Evolutionary conservation across 2,113 vertebrate species (phyloP), one percentile per base, ranked within the genome.

Genomic region (Bucco capensis): DNA sequence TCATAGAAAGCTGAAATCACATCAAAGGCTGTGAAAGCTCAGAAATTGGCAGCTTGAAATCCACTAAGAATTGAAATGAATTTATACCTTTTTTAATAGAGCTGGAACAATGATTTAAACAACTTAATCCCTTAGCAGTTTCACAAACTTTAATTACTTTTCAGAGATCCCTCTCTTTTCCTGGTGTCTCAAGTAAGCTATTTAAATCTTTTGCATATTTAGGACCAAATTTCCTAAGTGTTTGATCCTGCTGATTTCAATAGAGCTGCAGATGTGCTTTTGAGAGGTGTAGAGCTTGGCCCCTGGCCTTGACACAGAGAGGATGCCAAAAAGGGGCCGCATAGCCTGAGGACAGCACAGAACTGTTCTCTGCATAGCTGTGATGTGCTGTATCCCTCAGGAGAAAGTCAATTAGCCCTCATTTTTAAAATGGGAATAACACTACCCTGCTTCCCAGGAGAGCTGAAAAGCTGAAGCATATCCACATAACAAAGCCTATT

Each of bases 1-100:
- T 96, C 96, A 97, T 25, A 91, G 83, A 92, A 94, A 94, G 70
- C 3, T 90, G 90, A 96, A 97, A 93, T 96, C 91, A 93, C 96
- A 96, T 97, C 96, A 98, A 97, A 97, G 96, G 31, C 46, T 44
- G 15, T 65, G 69, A 93, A 94, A 88, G 53, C 82, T 89, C 54
- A 77, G 73, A 93, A 94, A 97, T 12, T 97, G 97, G 97, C 96
- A 96, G 90, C 82, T 91, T 87, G 86, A 88, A 90, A 77, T 92
- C 92, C 50, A 8, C 91, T 69, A 92, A 96, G 91, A 95, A 83
- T 23, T 94, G 89, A 96, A 96, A 96, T 96, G 18, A 96, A 97
- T 97, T 93, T 95, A 91, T 94, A 96, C 94, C 91, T 96, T 89
- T 89, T 95, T 76, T 73, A 78, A 95, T 79, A 94, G 94, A 80